Base-by-base conservation (phyloP, 2,113 vertebrate species). In the Phoenicopterus ruber region DNA sequence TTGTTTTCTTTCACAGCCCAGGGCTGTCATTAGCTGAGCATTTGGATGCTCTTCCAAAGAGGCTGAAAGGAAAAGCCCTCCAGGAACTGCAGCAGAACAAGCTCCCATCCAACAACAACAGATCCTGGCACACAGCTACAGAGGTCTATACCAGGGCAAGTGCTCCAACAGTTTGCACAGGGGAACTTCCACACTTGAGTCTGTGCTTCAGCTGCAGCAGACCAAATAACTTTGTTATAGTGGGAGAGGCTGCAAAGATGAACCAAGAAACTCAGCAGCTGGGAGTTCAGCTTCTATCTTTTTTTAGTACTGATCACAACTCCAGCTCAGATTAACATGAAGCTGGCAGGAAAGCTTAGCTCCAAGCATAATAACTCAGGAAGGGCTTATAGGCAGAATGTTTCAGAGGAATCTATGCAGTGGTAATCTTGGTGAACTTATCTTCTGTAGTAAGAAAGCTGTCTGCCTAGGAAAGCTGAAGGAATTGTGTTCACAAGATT, bases 1-100 rank as follows among this genome's bases (percentile, higher is more conserved):
- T 15, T 71, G 65, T 55, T 92, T 82, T 67, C 81, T 83, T 82
- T 85, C 70, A 36, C 49, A 78, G 86, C 81, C 49, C 89, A 72
- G 52, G 74, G 88, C 46, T 95, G 78, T 81, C 91, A 95, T 74
- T 91, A 91, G 55, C 77, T 76, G 91, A 57, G 65, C 38, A 86
- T 49, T 82, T 85, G 86, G 83, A 66, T 82, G 70, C 61, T 87
- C 34, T 65, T 86, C 58, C 81, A 87, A 86, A 67, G 57, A 85
- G 74, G 70, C 54, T 85, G 87, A 65, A 89, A 91, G 82, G 73
- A 76, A 97, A 91, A 94, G 31, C 36, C 70, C 73, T 87, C 16
- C 76, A 91, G 86, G 72, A 91, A n/a, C 57, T 47, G 81, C 32
- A 74, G 69, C 57, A 93, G 65, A 57, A 72, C 62, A 52, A 90